Conservation (phyloP, 2,113 vertebrate genomes). For the Ciconia stormi region DNA sequence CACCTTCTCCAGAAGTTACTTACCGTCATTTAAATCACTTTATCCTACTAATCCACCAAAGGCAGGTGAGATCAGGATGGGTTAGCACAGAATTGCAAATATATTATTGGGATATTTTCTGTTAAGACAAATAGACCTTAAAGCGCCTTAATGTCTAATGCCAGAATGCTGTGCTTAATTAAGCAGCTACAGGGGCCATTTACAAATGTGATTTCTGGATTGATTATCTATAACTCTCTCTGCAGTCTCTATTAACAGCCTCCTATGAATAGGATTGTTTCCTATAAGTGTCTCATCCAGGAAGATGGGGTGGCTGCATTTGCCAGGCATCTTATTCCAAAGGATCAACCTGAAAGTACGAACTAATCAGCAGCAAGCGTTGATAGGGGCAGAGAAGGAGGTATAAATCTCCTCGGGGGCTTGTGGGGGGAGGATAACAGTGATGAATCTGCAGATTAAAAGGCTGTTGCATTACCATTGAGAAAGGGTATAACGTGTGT, state of each 20-base stretch:
- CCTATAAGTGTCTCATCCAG: neutral
- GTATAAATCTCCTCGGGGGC: neutral
- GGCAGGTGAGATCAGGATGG: slow-evolving; percentile 28
- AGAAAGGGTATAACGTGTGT: neutral
- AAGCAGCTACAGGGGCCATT: slow-evolving; percentile 49
- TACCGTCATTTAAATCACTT: neutral
- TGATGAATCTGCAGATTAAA: slow-evolving; percentile 32
- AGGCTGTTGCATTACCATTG: neutral
- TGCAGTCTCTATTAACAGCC: slow-evolving; percentile 10
- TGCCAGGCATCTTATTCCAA: neutral
- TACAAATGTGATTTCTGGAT: slow-evolving; percentile 45
- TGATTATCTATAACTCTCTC: slow-evolving; percentile 51
- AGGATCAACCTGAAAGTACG: neutral
- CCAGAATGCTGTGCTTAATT: slow-evolving; percentile 49
- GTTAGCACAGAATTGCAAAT: slow-evolving; percentile 22
- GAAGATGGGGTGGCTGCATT: neutral
- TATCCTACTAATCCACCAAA: slow-evolving; percentile 22
- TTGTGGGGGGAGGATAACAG: neutral
- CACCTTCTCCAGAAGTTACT: slow-evolving; percentile 21
- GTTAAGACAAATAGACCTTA: slow-evolving; percentile 14
- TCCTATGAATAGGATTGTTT: neutral
- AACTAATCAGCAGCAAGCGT: neutral
- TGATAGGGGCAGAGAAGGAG: neutral
- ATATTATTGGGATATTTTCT: slow-evolving; percentile 20
- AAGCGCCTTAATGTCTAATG: neutral